phyloP scores from a whole-genome alignment of 2,888 invertebrate genomes.

The Eupithecia inturbata region DNA sequence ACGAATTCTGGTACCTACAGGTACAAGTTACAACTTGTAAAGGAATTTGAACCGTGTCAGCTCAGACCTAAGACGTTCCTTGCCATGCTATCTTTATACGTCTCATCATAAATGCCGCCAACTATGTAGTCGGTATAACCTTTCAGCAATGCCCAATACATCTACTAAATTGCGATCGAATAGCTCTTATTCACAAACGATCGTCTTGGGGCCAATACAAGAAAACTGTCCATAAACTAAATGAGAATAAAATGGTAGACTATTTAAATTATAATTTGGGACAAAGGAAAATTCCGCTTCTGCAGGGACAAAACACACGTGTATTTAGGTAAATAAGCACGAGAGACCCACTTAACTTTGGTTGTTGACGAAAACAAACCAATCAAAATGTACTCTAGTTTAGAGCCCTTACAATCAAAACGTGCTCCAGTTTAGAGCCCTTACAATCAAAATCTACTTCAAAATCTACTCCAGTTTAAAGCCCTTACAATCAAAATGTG shows the following conservation, averaged over 20 bases:
- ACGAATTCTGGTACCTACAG: background rate
- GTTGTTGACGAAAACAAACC: background rate
- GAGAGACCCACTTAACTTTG: background rate
- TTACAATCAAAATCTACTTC: too few relatives aligned
- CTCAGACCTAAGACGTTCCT: background rate
- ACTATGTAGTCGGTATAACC: background rate
- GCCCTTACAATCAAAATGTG: background rate
- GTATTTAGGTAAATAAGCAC: background rate
- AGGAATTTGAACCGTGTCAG: background rate
- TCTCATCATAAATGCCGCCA: background rate
- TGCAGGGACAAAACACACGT: background rate
- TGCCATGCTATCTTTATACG: background rate
- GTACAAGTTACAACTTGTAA: background rate
- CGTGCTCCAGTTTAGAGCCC: too few relatives aligned
- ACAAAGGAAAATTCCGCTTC: background rate
- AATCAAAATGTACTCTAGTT: too few relatives aligned
- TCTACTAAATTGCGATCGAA: slow-evolving; percentile 6
- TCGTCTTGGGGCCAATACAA: background rate
- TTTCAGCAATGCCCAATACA: slow-evolving; percentile 1
- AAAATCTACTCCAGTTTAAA: background rate
- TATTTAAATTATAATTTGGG: slow-evolving; percentile 1
- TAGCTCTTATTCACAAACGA: background rate
- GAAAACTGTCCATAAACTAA: background rate
- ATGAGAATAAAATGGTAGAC: background rate
- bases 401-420: too few relatives aligned